phyloP scores from a whole-genome alignment of 2,113 vertebrate genomes.

The Neodontobutis hainanensis region DNA sequence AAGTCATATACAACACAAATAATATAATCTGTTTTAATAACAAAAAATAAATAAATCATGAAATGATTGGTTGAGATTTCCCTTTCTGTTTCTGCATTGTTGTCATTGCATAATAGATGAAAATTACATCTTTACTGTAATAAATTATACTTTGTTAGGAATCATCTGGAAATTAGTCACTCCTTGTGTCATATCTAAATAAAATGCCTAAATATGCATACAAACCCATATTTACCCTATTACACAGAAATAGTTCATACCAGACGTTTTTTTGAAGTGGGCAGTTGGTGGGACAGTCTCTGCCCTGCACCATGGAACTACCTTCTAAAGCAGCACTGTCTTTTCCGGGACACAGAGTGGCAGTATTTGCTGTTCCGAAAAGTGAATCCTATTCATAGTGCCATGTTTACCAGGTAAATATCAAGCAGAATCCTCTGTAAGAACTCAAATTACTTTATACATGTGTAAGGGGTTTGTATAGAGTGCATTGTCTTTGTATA shows the following conservation, averaged over 20 bases:
- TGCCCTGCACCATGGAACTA: conserved; percentile 8
- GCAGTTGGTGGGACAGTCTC: not conserved
- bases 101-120: too few species aligned
- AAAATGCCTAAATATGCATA: too few species aligned
- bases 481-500: not conserved
- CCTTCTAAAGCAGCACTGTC: conserved; percentile 58
- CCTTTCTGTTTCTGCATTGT: too few species aligned
- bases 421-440: not conserved
- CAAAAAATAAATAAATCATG: too few species aligned
- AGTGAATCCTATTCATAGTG: conserved; percentile 23
- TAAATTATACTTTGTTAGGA: not conserved
- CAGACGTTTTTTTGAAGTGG: conserved; percentile 8
- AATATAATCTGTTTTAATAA: too few species aligned
- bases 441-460: not conserved
- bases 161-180: not conserved
- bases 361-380: conserved; percentile 76
- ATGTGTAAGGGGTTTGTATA: not conserved
- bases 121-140: too few species aligned
- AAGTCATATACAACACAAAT: too few species aligned
- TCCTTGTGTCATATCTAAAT: not conserved
- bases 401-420: conserved; percentile 49
- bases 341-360: conserved; percentile 75
- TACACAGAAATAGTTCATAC: not conserved
- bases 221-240: too few species aligned
- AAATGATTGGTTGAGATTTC: too few species aligned